Evolutionary conservation across 2,113 vertebrate species (phyloP), one percentile per base, ranked within the genome.

Genomic region (Pyxicephalus adspersus): DNA sequence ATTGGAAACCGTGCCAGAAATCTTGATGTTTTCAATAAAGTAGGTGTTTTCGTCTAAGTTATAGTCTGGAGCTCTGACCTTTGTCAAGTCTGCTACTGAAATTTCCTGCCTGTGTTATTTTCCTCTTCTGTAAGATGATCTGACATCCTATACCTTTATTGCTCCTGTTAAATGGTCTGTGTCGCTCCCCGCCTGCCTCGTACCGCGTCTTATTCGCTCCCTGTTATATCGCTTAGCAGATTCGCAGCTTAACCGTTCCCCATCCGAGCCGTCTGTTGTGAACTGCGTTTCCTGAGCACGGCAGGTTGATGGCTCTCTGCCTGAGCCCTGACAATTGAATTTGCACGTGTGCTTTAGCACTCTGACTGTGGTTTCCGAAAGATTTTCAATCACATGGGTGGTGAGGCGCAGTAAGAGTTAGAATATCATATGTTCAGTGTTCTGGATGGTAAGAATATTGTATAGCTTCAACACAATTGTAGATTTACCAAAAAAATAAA

Each of bases 91-190:
- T 90, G 92, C 90, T 91, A 89, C 91, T 88, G 91, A 93, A 86
- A 91, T 90, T 93, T 94, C 93, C 92, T 89, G 92, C 91, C 81
- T 87, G 90, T 92, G 92, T 87, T 91, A 87, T 88, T 92, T 90
- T 89, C 90, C 82, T 92, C 90, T 89, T 86, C 83, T 73, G 90
- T 85, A 89, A 91, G 91, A 88, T 11, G 87, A 92, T 88, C 88
- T 91, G 93, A 94, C 94, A 94, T 92, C 90, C 89, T 91, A 94
- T 89, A 92, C 93, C 89, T 93, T 93, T 93, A 93, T 92, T 92
- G 91, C 92, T 85, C 88, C 91, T 92, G 89, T 91, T 91, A 92
- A 93, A 90, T 79, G 52, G 85, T 84, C 89, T 92, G 92, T 87
- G 89, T 85, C 84, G 90, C 89, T 91, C 91, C 88, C 79, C 38